These are phyloP conservation scores for Genyomyrus donnyi DNA, from an alignment of 2,113 vertebrate genomes.

Conservation along the genomic window DNA sequence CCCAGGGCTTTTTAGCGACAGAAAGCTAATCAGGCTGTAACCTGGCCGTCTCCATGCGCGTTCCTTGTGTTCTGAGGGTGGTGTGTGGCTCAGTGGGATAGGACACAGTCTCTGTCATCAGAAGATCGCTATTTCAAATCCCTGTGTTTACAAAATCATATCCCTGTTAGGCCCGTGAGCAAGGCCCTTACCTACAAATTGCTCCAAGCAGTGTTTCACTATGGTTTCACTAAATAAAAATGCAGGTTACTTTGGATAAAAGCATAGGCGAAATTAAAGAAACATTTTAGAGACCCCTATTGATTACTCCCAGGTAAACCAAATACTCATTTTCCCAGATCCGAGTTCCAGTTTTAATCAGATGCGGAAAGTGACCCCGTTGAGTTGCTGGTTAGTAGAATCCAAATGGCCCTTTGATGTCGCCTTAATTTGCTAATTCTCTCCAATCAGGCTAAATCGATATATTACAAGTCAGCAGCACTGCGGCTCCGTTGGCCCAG, in stretches of 20 bases:
- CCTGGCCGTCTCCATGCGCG: too few relatives aligned
- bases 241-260: not conserved
- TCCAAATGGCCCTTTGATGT: not conserved
- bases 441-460: not conserved
- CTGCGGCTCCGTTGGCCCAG: not conserved
- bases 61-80: too few relatives aligned
- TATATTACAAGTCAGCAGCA: not conserved
- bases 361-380: not conserved
- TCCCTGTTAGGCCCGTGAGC: too few relatives aligned
- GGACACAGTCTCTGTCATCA: too few relatives aligned
- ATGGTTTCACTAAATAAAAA: not conserved
- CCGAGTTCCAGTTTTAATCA: not conserved
- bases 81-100: too few relatives aligned
- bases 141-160: not conserved
- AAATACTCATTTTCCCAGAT: not conserved
- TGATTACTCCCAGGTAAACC: not conserved
- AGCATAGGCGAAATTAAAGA: not conserved
- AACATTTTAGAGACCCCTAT: not conserved
- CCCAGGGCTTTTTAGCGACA: not conserved
- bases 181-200: not conserved
- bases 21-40: not conserved
- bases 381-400: not conserved
- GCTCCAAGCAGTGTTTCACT: not conserved
- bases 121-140: too few relatives aligned
- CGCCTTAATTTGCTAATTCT: not conserved